These are phyloP conservation scores for Gadus chalcogrammus DNA, from an alignment of 2,113 vertebrate species.

Conservation along the genomic window DNA sequence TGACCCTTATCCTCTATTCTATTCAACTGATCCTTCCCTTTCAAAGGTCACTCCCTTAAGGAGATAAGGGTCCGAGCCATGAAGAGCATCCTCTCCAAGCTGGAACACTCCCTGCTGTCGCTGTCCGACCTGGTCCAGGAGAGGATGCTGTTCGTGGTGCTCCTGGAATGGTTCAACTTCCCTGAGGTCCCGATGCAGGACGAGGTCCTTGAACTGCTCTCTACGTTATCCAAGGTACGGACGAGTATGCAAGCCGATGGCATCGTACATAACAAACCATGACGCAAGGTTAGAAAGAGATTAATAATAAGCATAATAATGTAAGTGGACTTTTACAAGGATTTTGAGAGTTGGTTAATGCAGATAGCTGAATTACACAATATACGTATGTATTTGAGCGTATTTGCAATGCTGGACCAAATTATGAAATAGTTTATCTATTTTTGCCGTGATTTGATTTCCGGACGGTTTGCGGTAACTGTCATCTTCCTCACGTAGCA, in stretches of 20 bases:
- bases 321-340: no score
- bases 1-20: neutral
- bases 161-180: conserved; percentile 95
- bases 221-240: conserved; percentile 80
- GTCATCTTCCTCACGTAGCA: conserved; percentile 72
- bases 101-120: conserved; percentile 80
- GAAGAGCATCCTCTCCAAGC: conserved; percentile 80
- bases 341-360: no score
- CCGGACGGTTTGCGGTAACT: conserved; percentile 15
- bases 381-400: no score
- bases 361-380: no score
- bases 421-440: neutral
- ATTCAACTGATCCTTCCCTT: neutral
- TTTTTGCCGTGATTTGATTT: neutral
- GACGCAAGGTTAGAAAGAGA: no score
- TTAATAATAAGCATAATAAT: no score
- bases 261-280: no score
- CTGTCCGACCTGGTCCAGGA: conserved; percentile 82
- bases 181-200: conserved; percentile 83
- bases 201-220: conserved; percentile 80
- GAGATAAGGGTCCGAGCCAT: conserved; percentile 91
- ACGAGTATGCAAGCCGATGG: neutral
- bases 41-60: conserved; percentile 81
- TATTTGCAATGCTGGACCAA: neutral
- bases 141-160: conserved; percentile 75